Evolutionary conservation across 2,113 vertebrate genomes (phyloP).

Genomic region (Tupaia chinensis): DNA sequence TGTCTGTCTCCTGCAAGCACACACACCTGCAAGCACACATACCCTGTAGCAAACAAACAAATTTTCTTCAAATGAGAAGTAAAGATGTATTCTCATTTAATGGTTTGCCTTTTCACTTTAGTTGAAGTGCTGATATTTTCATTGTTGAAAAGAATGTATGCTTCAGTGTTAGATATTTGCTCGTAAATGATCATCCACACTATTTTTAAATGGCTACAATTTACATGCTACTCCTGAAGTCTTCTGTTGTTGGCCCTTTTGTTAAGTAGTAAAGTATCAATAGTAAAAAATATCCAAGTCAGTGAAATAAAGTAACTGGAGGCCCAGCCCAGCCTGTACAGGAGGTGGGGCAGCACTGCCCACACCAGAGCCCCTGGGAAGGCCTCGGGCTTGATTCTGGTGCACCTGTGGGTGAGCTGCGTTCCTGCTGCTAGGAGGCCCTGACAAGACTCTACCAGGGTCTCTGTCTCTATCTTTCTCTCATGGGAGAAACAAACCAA

Average conservation of each 20-base stretch:
- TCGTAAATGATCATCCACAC: neutral
- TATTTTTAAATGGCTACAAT: neutral
- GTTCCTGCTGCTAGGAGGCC: too few species aligned
- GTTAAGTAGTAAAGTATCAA: neutral
- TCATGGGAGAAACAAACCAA: too few species aligned
- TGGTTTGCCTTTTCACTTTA: neutral
- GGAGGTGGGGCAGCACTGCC: too few species aligned
- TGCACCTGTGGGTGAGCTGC: too few species aligned
- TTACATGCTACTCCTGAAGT: neutral
- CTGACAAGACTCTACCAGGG: too few species aligned
- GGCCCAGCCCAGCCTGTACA: too few species aligned
- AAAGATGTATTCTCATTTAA: neutral
- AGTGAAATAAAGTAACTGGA: slow-evolving; percentile 26
- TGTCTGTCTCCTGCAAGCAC: too few species aligned
- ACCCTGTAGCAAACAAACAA: too few species aligned
- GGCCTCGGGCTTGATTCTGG: too few species aligned
- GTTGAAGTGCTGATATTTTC: neutral
- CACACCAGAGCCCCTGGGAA: too few species aligned
- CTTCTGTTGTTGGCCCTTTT: neutral
- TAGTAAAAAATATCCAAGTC: neutral
- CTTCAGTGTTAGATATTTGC: neutral
- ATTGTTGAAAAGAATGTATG: neutral
- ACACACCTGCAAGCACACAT: too few species aligned
- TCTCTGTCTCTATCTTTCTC: too few species aligned
- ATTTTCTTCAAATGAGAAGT: neutral